Base-by-base conservation (phyloP, 2,797 vertebrate genomes). In the Poecilia gillii region DNA sequence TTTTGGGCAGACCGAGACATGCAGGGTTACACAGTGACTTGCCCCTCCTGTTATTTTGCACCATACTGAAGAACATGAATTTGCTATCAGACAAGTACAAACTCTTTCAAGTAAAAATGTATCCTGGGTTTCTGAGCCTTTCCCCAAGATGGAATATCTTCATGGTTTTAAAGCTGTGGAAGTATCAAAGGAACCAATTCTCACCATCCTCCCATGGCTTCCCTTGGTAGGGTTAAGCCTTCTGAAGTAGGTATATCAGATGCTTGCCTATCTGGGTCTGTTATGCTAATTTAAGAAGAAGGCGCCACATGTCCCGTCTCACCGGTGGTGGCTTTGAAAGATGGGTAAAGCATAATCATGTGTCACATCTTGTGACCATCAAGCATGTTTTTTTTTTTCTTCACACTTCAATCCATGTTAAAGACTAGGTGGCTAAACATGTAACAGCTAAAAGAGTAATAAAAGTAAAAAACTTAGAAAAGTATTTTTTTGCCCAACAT, bases 161-260 rank as follows among this genome's bases (percentile, higher is more conserved):
- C 55, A 74, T 79, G 57, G 70, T 80, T 91, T 89, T 79, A 79
- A 87, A 86, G 82, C 53, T 31, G 55, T 31, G 45, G 39, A 25
- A 77, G 77, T 88, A 87, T 84, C 74, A 83, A 89, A 90, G 53
- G 76, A 86, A 79, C 64, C 0, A 62, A 81, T 80, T 79, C 64
- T 49, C 57, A 59, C n/a, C 31, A 62, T 28, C n/a, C 36, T 28
- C 53, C 64, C 46, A 45, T 62, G 46, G 45, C 82, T 68, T 83
- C 75, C 31, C 77, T 59, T 74, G 70, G 70, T 77, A 82, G 71
- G 53, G 84, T 83, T 81, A 85, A 84, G 74, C 80, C 47, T 77
- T 81, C 78, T 87, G 80, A 89, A 83, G 84, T 83, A 79, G 68
- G 77, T 80, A 75, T 72, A 85, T 80, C 53, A 81, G 49, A 81